These are phyloP conservation scores for Crotalus horridus DNA, from an alignment of 2,113 vertebrate genomes.

Conservation along the genomic window DNA sequence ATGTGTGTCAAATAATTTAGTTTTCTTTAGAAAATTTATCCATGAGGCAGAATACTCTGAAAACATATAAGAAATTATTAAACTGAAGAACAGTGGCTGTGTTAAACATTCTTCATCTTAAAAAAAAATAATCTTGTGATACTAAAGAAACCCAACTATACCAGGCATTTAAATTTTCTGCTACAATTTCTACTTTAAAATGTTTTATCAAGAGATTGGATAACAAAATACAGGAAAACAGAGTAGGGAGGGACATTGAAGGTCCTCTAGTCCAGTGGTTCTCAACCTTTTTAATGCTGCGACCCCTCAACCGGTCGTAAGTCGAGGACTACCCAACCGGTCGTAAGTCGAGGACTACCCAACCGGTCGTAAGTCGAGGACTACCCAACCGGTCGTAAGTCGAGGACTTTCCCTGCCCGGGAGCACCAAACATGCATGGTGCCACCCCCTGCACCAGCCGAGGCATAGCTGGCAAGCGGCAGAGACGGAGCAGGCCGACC, in stretches of 20 bases:
- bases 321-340: no score
- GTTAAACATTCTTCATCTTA: background rate
- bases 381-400: no score
- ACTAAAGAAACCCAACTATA: background rate
- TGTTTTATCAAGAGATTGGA: background rate
- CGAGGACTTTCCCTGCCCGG: no score
- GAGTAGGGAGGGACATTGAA: background rate
- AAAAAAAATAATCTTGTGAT: background rate
- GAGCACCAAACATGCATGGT: no score
- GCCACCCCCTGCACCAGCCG: no score
- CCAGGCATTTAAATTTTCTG: background rate
- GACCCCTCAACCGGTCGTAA: no score
- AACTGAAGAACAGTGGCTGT: background rate
- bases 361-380: no score
- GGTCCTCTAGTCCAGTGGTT: background rate
- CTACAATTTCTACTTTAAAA: background rate
- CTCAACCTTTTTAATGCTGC: no score
- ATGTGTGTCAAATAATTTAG: background rate
- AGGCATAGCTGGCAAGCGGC: no score
- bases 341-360: no score
- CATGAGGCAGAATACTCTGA: background rate
- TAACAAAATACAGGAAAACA: background rate
- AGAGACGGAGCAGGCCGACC: no score
- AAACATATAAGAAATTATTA: background rate
- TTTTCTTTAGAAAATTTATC: background rate